Base-by-base conservation (phyloP, 2,888 invertebrate species). In the Timema podura region DNA sequence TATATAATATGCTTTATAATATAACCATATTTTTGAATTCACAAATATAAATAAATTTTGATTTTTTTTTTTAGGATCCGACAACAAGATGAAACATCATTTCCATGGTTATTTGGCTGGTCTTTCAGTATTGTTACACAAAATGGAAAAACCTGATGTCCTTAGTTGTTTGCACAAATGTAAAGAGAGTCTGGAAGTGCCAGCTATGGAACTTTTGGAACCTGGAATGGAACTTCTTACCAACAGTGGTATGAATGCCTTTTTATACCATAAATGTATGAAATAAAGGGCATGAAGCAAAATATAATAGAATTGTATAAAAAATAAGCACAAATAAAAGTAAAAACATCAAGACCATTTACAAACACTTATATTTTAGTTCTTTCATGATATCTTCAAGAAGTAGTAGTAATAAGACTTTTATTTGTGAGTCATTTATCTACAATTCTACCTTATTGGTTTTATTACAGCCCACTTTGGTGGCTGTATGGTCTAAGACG, bases 31-130 rank as follows among this genome's bases (percentile, higher is more conserved):
- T 49, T 49, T n/a, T 13, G 51, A 51, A 51, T 51, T 11, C n/a
- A 13, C n/a, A 13, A 51, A 51, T 51, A 65, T 75, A 5, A 6
- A 15, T n/a, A 5, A 5, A 11, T 9, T 54, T 48, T 65, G 13
- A 15, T 10, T 30, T 30, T 30, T 46, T 44, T 9, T 6, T 61
- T 15, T 80, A 86, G 94, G 96, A 57, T 92, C 94, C 0, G 95
- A 95, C 77, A 90, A 90, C 80, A 91, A 91, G 79, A 92, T 96
- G 86, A 92, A 92, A 78, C 97, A 98, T 81, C 90, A 92, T 81
- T 89, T 95, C 83, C 89, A 83, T 74, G 96, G 96, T n/a, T 93
- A 93, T 82, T 84, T 96, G 79, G 93, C 95, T 13, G 94, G 95
- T 0, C 85, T 96, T 73, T 92, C 92, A 48, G 87, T 95, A 67